A percentile compares a stretch with the other conserved stretches of the same genome.
These are phyloP conservation scores for Arctopsyche grandis DNA, from an alignment of 1,140 invertebrate genomes.

Conservation along the genomic window DNA sequence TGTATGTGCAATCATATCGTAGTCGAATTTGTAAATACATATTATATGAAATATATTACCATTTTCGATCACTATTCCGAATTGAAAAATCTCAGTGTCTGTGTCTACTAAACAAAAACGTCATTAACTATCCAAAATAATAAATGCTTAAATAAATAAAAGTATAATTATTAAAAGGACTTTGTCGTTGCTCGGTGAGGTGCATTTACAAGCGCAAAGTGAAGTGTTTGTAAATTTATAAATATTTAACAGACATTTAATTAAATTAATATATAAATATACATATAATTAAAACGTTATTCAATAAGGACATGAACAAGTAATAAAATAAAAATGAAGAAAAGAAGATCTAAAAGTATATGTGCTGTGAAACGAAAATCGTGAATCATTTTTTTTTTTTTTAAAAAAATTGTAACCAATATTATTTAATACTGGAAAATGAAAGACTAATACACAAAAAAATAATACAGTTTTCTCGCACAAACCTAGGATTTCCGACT, in stretches of 20 bases:
- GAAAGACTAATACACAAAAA: not conserved
- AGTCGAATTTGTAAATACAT: too few relatives aligned
- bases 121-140: too few relatives aligned
- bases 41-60: too few relatives aligned
- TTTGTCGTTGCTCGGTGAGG: not conserved
- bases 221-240: not conserved
- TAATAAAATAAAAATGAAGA: not conserved
- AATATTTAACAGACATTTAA: not conserved
- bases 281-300: constrained; percentile 2
- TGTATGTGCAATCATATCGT: too few relatives aligned
- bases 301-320: not conserved
- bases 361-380: not conserved
- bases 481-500: constrained; percentile 43
- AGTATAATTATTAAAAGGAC: too few relatives aligned
- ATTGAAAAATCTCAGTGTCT: too few relatives aligned
- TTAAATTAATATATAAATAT: not conserved
- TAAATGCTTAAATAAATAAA: too few relatives aligned
- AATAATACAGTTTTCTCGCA: constrained; percentile 14
- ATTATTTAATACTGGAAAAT: not conserved
- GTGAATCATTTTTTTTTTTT: not conserved
- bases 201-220: not conserved
- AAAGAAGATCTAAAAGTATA: not conserved
- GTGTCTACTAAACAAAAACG: too few relatives aligned
- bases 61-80: too few relatives aligned
- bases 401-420: not conserved